Percentiles rank a stretch among this genome's conserved stretches.
Conservation (phyloP, 2,113 vertebrate genomes). For the Glaucomys volans region DNA sequence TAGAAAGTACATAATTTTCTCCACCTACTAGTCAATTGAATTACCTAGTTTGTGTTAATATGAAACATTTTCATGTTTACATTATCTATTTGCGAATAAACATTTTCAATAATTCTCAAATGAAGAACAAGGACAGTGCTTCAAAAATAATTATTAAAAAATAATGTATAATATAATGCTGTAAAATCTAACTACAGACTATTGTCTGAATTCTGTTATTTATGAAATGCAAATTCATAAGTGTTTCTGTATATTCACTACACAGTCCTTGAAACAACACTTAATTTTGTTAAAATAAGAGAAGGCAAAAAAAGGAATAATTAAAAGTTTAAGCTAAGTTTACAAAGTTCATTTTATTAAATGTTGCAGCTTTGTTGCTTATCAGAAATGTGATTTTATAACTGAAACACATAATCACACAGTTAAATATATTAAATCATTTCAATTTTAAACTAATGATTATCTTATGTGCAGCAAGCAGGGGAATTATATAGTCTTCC, state of each 20-base stretch:
- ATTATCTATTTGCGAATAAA: constrained; percentile 10
- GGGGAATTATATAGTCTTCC: constrained; percentile 6
- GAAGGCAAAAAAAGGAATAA: not conserved
- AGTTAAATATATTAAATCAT: constrained; percentile 43
- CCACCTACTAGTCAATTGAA: not conserved
- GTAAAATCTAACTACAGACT: not conserved
- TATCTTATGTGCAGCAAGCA: not conserved
- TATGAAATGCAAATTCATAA: constrained; percentile 25
- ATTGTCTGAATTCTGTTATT: not conserved
- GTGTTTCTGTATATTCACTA: constrained; percentile 8
- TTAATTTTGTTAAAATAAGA: constrained; percentile 38
- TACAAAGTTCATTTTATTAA: constrained; percentile 57
- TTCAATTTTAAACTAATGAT: constrained; percentile 60
- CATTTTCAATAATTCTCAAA: constrained; percentile 29
- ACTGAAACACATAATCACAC: constrained; percentile 10
- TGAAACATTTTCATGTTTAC: constrained; percentile 47
- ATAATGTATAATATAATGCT: not conserved
- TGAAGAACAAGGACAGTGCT: not conserved
- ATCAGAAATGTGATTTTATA: constrained; percentile 40
- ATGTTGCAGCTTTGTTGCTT: not conserved
- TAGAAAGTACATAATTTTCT: not conserved
- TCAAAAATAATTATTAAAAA: constrained; percentile 31
- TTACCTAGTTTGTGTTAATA: not conserved
- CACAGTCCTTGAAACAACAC: not conserved
- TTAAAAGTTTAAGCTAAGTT: constrained; percentile 30